Evolutionary conservation across 2,888 invertebrate genomes (phyloP).

Genomic region (Trissoscelio sp.): DNA sequence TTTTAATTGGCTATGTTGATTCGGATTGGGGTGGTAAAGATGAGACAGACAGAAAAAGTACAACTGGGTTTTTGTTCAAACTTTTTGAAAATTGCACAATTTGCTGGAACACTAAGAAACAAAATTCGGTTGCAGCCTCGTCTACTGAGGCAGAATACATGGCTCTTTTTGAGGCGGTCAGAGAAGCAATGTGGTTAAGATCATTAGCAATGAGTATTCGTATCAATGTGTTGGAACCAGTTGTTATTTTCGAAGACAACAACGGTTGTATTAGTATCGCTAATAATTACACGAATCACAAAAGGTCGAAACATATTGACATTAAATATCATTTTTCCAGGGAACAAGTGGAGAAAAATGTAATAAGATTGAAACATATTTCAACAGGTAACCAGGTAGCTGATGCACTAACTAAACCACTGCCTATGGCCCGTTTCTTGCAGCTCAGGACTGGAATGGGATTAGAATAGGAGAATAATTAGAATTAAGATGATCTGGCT

Average conservation of each 20-base stretch:
- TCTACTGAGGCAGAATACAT: neutral
- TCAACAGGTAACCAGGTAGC: no score
- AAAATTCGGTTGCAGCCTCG: neutral
- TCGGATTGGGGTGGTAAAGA: slow-evolving; percentile 1
- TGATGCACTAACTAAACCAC: neutral
- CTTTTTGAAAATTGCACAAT: slow-evolving; percentile 21
- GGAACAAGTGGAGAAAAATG: no score
- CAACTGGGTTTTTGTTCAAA: slow-evolving; percentile 19
- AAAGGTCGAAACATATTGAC: neutral
- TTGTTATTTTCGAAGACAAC: no score
- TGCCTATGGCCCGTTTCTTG: no score
- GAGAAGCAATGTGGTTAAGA: neutral
- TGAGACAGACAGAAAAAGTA: slow-evolving; percentile 6
- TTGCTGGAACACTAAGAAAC: slow-evolving; percentile 6
- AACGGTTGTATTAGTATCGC: no score
- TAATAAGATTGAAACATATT: no score
- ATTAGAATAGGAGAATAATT: no score
- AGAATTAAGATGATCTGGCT: no score
- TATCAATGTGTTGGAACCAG: no score
- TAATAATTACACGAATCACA: neutral
- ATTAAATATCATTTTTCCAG: no score
- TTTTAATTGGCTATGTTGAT: neutral
- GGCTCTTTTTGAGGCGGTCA: slow-evolving; percentile 8
- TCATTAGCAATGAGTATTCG: no score
- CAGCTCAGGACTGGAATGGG: no score